Evolutionary conservation across 1,140 invertebrate species (phyloP).

Genomic region (Ceratosolen fusciceps): DNA sequence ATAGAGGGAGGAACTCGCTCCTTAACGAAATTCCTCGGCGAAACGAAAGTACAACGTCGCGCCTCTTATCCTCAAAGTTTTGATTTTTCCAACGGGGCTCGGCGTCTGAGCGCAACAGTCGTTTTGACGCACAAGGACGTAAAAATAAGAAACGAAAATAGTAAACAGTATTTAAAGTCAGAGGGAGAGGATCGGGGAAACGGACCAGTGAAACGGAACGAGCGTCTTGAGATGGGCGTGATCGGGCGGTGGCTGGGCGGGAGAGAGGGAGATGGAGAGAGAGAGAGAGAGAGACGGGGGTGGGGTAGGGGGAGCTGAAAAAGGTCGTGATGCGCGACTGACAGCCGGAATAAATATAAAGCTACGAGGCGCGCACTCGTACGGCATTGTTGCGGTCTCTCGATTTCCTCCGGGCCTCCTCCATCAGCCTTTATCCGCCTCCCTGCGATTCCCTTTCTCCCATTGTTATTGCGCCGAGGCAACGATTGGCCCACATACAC

Average conservation of each 20-base stretch:
- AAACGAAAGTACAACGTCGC: background rate
- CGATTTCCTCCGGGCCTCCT: background rate
- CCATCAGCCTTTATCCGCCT: conserved; percentile 17
- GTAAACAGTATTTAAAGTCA: conserved; percentile 15
- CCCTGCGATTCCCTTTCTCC: background rate
- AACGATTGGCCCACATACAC: background rate
- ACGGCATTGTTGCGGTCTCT: conserved; percentile 22
- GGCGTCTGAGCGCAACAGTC: background rate
- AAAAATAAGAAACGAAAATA: conserved; percentile 14
- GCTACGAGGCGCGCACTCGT: background rate
- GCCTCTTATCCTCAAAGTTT: background rate
- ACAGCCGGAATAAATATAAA: conserved; percentile 22
- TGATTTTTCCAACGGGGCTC: background rate
- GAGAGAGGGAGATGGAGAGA: background rate
- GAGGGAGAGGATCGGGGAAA: background rate
- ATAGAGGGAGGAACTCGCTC: background rate
- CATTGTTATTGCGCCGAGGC: background rate
- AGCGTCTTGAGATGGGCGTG: conserved; percentile 38
- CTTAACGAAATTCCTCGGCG: background rate
- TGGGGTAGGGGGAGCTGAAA: background rate
- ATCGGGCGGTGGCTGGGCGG: background rate
- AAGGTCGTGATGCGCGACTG: background rate
- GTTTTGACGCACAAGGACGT: background rate
- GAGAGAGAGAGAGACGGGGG: conserved; percentile 50
- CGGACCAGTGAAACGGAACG: conserved; percentile 33